Base-by-base conservation (phyloP, 2,888 invertebrate species). In the Smittia aterrima region DNA sequence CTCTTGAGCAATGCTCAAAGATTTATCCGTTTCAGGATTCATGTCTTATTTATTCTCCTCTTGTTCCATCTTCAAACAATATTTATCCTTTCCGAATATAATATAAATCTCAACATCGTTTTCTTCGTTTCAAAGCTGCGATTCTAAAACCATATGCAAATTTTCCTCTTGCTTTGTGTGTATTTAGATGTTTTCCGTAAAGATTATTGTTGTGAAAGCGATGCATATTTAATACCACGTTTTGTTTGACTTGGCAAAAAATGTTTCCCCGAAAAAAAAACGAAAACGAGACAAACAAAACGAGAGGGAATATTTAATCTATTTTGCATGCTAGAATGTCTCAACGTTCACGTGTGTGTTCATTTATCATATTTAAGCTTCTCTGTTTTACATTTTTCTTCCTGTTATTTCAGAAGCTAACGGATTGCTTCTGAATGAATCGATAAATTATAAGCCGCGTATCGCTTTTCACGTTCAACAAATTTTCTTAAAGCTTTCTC, bases 311-410 rank as follows among this genome's bases (percentile, higher is more conserved):
- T 27, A 18, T 70, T 70, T 70, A 70, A 70, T 70, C 22, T 70
- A 70, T 70, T 70, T 62, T 72, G 58, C 58, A 70, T 71, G n/a
- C 54, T 22, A 18, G 18, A 18, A 18, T 22, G 22, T 47, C 16
- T 47, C 47, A 58, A 1, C 47, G 47, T 22, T 58, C 18, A 58
- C 24, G 58, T 27, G 27, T 72, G 58, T 38, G 38, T 22, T 72
- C 72, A 72, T 72, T 72, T 62, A 72, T 72, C 72, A 72, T 72
- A 24, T 62, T 62, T 62, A 72, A 72, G 72, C 72, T 62, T 38
- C n/a, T 27, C 58, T 47, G 53, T 58, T 58, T 58, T 18, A 24
- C 27, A 64, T n/a, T 64, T 64, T 27, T 22, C 58, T 25, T 64
- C 53, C 13, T 58, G 22, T 58, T 24, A 22, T 58, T 9, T 6